These are phyloP conservation scores for Patiria pectinifera DNA, from an alignment of 53 echinoderm and acorn worm genomes.

Conservation along the genomic window DNA sequence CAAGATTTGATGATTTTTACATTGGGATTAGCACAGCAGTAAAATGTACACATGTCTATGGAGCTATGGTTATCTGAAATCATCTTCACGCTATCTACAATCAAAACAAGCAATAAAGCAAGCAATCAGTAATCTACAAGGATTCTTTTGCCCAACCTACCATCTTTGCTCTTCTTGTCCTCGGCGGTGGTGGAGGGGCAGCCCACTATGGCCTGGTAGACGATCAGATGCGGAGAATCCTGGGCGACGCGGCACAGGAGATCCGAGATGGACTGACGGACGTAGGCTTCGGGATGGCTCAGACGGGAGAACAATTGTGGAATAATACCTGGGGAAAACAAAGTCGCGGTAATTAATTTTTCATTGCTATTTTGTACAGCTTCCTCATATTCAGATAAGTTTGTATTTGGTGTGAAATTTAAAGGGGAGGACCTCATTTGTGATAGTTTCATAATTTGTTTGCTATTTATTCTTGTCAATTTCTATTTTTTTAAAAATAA, in stretches of 20 bases:
- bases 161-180: slow-evolving; percentile 77
- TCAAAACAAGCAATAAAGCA: too few relatives aligned
- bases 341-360: neutral
- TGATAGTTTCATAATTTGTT: too few relatives aligned
- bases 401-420: too few relatives aligned
- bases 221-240: slow-evolving; percentile 96
- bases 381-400: neutral
- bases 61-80: too few relatives aligned
- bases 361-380: neutral
- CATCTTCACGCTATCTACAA: too few relatives aligned
- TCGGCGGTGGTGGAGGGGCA: slow-evolving; percentile 81
- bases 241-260: slow-evolving; percentile 91
- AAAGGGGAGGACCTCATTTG: too few relatives aligned
- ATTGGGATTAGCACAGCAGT: neutral
- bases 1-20: neutral
- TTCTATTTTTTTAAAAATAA: too few relatives aligned
- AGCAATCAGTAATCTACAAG: too few relatives aligned
- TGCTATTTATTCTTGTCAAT: too few relatives aligned
- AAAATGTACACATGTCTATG: neutral
- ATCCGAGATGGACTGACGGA: slow-evolving; percentile 97
- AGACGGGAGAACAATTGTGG: slow-evolving; percentile 96
- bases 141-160: slow-evolving; percentile 43
- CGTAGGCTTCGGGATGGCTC: slow-evolving; percentile 97
- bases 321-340: slow-evolving; percentile 79
- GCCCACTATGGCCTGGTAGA: slow-evolving; percentile 98